Evolutionary conservation across 2,888 invertebrate genomes (phyloP).

Genomic region (Heliconius ismenius): DNA sequence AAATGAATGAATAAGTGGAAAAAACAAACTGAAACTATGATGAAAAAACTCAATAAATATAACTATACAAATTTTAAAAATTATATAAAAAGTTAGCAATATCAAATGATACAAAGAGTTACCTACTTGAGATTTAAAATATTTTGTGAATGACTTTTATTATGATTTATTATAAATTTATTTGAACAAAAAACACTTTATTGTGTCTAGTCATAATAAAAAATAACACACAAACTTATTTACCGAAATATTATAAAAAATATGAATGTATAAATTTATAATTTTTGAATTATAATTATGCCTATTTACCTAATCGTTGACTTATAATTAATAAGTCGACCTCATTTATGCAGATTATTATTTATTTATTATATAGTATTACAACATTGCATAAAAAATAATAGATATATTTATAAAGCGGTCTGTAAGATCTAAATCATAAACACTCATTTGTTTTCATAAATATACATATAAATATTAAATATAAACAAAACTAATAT

Average conservation of each 20-base stretch:
- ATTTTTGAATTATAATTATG: not conserved
- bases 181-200: not conserved
- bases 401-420: not conserved
- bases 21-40: not conserved
- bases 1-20: not conserved
- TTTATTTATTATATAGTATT: not conserved
- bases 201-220: not conserved
- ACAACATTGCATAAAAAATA: not conserved
- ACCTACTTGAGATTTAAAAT: not conserved
- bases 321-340: constrained; percentile 7
- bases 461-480: not conserved
- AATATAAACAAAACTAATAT: not conserved
- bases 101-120: not conserved
- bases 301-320: not conserved
- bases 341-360: constrained; percentile 3
- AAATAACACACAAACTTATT: constrained; percentile 7
- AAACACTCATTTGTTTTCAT: not conserved
- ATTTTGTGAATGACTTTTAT: not conserved
- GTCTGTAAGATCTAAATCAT: not conserved
- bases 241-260: not conserved
- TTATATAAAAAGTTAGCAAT: not conserved
- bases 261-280: not conserved
- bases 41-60: not conserved
- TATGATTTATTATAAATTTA: not conserved
- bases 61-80: not conserved